Evolutionary conservation across 2,113 vertebrate species (phyloP).

Genomic region (Chitala chitala): DNA sequence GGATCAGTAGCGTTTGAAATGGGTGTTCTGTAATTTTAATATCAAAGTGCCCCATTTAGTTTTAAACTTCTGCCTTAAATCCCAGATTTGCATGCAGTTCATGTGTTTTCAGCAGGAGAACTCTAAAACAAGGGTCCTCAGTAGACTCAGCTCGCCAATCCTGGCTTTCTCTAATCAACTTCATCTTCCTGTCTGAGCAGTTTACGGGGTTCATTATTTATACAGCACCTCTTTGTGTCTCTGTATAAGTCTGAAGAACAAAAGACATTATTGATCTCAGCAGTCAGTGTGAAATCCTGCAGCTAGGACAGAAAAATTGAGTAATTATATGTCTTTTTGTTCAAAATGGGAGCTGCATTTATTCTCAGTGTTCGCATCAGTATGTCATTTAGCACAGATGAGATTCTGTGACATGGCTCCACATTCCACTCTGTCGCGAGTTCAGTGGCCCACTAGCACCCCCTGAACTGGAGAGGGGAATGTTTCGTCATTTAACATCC

Average conservation of each 20-base stretch:
- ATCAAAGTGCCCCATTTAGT: not conserved
- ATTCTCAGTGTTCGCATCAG: not conserved
- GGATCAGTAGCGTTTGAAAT: not conserved
- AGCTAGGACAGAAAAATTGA: constrained; percentile 8
- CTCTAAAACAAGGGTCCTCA: not conserved
- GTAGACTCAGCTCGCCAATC: not conserved
- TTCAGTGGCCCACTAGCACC: not conserved
- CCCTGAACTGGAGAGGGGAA: not conserved
- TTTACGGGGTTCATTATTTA: constrained; percentile 5
- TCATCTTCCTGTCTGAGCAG: not conserved
- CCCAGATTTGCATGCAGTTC: not conserved
- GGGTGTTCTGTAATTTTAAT: constrained; percentile 1
- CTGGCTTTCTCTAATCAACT: constrained; percentile 13
- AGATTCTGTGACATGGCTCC: constrained; percentile 5
- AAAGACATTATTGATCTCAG: constrained; percentile 23
- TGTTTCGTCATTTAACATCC: too few relatives aligned
- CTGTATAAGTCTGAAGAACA: constrained; percentile 15
- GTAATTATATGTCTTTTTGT: constrained; percentile 17
- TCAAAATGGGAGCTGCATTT: not conserved
- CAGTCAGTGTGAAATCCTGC: constrained; percentile 5
- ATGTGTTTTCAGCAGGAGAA: not conserved
- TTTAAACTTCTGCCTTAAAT: constrained; percentile 9
- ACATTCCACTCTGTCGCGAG: not conserved
- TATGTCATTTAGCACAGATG: not conserved
- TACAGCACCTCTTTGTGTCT: constrained; percentile 14